Conservation (phyloP, 2,888 invertebrate species). For the Nyleta sp. region DNA sequence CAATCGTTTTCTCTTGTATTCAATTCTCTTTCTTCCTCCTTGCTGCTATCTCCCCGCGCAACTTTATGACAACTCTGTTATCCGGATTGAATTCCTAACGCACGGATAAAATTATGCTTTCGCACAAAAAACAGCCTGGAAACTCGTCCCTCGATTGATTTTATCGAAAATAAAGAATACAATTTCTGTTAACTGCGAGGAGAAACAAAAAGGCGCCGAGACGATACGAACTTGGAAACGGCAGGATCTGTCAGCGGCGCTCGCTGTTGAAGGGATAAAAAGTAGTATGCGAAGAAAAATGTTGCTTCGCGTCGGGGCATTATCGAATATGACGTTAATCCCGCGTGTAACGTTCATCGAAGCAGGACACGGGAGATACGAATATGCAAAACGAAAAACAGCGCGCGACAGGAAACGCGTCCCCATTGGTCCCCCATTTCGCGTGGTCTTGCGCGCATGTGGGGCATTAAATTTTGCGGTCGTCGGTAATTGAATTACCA, state of each 20-base stretch:
- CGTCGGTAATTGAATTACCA: slow-evolving; percentile 67
- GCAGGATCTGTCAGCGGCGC: slow-evolving; percentile 25
- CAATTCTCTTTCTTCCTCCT: not conserved
- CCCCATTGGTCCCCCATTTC: slow-evolving; percentile 31
- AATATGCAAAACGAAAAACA: slow-evolving; percentile 39
- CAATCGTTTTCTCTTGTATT: slow-evolving; percentile 15
- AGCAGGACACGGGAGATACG: slow-evolving; percentile 38
- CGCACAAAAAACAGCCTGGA: not conserved
- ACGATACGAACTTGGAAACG: slow-evolving; percentile 33
- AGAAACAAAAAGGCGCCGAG: slow-evolving; percentile 16
- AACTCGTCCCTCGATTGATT: slow-evolving; percentile 23
- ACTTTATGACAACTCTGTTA: slow-evolving; percentile 37
- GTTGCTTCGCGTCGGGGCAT: slow-evolving; percentile 19
- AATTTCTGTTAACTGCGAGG: slow-evolving; percentile 2
- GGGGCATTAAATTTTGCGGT: slow-evolving; percentile 63
- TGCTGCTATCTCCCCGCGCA: not conserved
- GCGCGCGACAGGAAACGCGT: slow-evolving; percentile 44
- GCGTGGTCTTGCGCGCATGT: slow-evolving; percentile 32
- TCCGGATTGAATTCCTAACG: slow-evolving; percentile 17
- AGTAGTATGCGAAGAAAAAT: slow-evolving; percentile 34
- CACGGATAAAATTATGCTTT: not conserved
- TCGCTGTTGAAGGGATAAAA: slow-evolving; percentile 23
- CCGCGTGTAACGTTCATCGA: slow-evolving; percentile 50
- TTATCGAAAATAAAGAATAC: slow-evolving; percentile 11
- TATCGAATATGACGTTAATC: slow-evolving; percentile 61